Evolutionary conservation across 2,797 vertebrate species (phyloP), one percentile per base, ranked within the genome.

Genomic region (Muscicapa comitata): DNA sequence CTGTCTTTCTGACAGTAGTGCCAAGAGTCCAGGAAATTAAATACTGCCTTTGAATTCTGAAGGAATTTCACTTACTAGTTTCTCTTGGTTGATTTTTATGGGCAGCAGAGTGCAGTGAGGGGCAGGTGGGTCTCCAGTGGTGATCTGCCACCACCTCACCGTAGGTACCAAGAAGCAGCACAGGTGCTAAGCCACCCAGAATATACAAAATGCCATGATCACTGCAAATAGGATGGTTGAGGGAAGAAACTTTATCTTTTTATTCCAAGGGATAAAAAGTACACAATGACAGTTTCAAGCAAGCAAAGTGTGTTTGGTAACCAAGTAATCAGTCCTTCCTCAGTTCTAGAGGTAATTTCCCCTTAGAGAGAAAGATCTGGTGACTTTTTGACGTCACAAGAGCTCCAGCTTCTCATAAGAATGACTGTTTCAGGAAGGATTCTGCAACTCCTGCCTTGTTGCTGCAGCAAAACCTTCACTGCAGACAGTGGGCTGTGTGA

Each of bases 401-500:
- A 86, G 10, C 61, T 65, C 75, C 54, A 43, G 1, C 45, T 59
- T 75, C 42, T 78, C 66, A 58, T 57, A 57, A 70, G 31, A 82
- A 31, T 1, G 1, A 19, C 51, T 45, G 43, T 79, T 87, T 51
- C 47, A 37, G n/a, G 51, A 43, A 71, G 29, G 28, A 50, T 68
- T 92, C 74, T 88, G 76, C 77, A 85, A 17, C 29, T 91, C 43
- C 38, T 83, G 33, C 53, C 71, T 62, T 47, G 43, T 47, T 78
- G 61, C 76, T 91, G 76, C 47, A 83, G 38, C 38, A 68, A 54
- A 88, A 13, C 54, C 66, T 63, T 77, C 19, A 8, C 13, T 90
- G 26, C 61, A 74, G 47, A 28, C 71, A 72, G 48, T 58, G 23
- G 59, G n/a, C 48, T 73, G 42, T 59, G 35, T 80, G 79, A 81